phyloP scores from a whole-genome alignment of 92 coral and sea anemone genomes.

The Umimayanthus chanpuru region DNA sequence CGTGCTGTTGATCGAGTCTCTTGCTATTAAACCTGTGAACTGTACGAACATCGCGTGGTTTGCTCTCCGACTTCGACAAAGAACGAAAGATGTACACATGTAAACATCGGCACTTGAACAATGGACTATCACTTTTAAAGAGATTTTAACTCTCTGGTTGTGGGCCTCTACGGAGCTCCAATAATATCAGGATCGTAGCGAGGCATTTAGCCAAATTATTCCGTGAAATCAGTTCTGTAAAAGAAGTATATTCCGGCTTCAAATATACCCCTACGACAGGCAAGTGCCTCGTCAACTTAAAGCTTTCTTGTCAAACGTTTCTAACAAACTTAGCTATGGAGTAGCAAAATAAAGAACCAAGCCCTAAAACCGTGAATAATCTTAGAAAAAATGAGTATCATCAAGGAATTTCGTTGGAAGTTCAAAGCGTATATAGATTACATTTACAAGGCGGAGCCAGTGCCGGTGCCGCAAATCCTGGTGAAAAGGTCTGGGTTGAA shows the following conservation, averaged over 20 bases:
- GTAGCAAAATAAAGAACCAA: neutral
- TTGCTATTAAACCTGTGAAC: neutral
- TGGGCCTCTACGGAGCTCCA: neutral
- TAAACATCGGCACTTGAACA: neutral
- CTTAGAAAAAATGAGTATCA: no score
- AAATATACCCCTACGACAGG: no score
- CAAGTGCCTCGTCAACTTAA: neutral
- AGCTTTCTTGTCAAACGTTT: no score
- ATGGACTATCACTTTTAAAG: neutral
- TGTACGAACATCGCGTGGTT: neutral
- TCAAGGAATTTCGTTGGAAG: no score
- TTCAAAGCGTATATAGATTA: no score
- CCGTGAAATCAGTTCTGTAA: no score
- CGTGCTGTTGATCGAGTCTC: constrained; percentile 15
- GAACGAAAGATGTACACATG: neutral
- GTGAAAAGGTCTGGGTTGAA: no score
- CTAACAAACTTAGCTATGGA: neutral
- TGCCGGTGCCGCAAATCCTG: no score
- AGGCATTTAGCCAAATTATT: neutral
- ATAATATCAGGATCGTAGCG: neutral
- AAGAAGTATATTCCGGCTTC: no score
- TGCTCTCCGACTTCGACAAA: neutral
- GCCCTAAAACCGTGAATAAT: no score
- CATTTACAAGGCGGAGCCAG: no score
- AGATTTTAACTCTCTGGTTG: neutral